Base-by-base conservation (phyloP, 2,113 vertebrate species). In the Ceratotherium simum region DNA sequence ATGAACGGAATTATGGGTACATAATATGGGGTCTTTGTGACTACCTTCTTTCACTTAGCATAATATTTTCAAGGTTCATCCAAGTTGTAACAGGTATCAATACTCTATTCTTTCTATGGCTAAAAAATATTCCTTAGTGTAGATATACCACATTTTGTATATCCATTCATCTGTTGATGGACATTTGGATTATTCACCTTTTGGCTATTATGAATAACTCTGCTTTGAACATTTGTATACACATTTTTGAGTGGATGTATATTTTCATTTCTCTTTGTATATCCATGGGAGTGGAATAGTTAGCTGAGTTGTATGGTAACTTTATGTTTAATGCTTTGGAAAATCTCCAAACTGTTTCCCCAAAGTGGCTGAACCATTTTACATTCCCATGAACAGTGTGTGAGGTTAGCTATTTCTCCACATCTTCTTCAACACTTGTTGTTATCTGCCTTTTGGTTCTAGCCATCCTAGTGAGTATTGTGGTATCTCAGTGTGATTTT, bases 11-110 rank as follows among this genome's bases (percentile, higher is more conserved):
- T 81, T 90, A 76, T 13, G 14, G 51, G 51, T 54, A 54, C 11
- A 21, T 13, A 86, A 39, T 39, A 86, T 31, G 14, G n/a, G 54
- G 16, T 76, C 36, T 92, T 90, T 58, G 42, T 46, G 33, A 89
- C 36, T 6, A 18, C 39, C 13, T 73, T 78, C 33, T 90, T 91
- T 87, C 20, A 23, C 18, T 64, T 51, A 29, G 1, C 48, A 18
- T 90, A 87, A 18, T 90, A 87, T 72, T 95, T 82, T 54, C 62
- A 62, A 83, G 69, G 33, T 82, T 96, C n/a, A 54, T 60, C 73
- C 64, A 78, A 60, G 39, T 36, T 42, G 12, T 48, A n/a, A 60
- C 36, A 73, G 27, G 33, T 62, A 51, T 42, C 25, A 79, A 60
- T 17, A 80, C 25, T 23, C 51, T 11, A 70, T 42, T 42, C 18